These are phyloP conservation scores for Drosophila kikkawai DNA, from an alignment of 1,140 invertebrate species.

Conservation along the genomic window DNA sequence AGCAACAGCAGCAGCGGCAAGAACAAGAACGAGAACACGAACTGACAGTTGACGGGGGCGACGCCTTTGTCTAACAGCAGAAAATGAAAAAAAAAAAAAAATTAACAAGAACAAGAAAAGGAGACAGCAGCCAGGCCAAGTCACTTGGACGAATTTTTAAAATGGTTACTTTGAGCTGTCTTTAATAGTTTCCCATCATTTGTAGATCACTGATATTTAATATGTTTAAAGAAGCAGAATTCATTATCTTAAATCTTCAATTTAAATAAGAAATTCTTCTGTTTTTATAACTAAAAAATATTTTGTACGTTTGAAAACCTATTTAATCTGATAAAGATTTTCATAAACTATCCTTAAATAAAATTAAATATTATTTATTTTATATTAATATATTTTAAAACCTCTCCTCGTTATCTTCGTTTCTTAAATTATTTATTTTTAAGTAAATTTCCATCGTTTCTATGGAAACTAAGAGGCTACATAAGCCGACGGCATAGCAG, in stretches of 20 bases:
- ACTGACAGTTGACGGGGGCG: slow-evolving; percentile 61
- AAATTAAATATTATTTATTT: neutral
- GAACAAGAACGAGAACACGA: slow-evolving; percentile 46
- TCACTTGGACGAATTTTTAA: neutral
- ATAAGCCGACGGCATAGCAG: slow-evolving; percentile 29
- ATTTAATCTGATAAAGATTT: too few relatives aligned
- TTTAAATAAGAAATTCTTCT: too few relatives aligned
- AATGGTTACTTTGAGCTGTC: neutral
- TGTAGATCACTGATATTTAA: too few relatives aligned
- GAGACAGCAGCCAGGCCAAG: neutral
- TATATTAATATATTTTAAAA: neutral
- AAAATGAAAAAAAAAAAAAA: slow-evolving; percentile 2
- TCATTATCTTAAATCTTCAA: too few relatives aligned
- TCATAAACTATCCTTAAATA: too few relatives aligned
- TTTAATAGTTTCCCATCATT: neutral
- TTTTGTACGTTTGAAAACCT: too few relatives aligned
- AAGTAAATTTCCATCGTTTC: neutral
- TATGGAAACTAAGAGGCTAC: too few relatives aligned
- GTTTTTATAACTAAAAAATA: too few relatives aligned
- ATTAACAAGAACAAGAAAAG: neutral
- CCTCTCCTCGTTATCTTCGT: too few relatives aligned
- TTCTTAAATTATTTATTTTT: too few relatives aligned
- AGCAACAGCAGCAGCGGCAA: slow-evolving; percentile 7
- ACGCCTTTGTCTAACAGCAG: slow-evolving; percentile 69
- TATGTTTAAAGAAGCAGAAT: too few relatives aligned